These are phyloP conservation scores for Picathartes gymnocephalus DNA, from an alignment of 2,113 vertebrate species.

Conservation along the genomic window DNA sequence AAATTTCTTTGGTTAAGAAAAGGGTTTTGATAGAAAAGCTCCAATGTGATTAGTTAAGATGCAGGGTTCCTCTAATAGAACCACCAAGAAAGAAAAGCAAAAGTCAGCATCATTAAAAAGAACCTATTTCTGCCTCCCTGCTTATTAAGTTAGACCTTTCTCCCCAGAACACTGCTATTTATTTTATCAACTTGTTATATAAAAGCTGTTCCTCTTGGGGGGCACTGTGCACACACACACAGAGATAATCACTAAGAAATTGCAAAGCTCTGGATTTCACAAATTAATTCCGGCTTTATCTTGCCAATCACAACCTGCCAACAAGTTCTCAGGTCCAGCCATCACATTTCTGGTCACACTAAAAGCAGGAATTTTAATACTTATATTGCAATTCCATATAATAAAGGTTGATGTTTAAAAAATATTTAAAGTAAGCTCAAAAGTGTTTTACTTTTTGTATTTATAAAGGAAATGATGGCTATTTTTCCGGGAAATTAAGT, in stretches of 20 bases:
- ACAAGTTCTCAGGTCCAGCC: background rate
- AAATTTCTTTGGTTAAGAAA: background rate
- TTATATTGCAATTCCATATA: background rate
- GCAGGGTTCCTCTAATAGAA: background rate
- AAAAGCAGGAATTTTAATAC: constrained; percentile 12
- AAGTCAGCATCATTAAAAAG: background rate
- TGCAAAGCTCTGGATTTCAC: background rate
- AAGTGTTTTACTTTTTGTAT: constrained; percentile 35
- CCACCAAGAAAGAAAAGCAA: background rate
- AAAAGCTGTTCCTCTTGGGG: background rate
- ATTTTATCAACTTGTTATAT: background rate
- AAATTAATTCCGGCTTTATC: constrained; percentile 6
- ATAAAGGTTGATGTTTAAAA: constrained; percentile 37
- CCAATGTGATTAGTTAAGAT: background rate
- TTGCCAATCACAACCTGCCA: background rate
- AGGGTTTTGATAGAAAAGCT: background rate
- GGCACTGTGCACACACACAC: background rate
- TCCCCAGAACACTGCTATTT: background rate
- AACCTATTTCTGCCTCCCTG: background rate
- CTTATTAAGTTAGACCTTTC: background rate
- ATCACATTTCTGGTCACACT: background rate
- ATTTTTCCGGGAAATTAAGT: constrained; percentile 43
- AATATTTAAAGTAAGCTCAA: constrained; percentile 21
- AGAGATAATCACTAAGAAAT: background rate
- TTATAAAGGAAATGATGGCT: constrained; percentile 10